phyloP scores from a whole-genome alignment of 2,797 vertebrate genomes.

The Girardinus metallicus region DNA sequence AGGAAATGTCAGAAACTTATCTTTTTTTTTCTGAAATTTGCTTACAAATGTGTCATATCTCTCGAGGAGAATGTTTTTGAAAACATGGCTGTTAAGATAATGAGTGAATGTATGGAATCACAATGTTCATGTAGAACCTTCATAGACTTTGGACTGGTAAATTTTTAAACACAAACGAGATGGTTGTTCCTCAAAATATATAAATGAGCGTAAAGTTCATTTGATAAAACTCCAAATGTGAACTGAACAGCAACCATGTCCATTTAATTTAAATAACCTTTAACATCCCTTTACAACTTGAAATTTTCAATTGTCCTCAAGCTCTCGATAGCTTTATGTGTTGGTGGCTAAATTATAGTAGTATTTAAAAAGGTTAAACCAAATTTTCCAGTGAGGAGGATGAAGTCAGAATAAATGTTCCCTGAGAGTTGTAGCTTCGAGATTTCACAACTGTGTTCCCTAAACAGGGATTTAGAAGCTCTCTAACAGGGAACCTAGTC shows the following conservation, averaged over 20 bases:
- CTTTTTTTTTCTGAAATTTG: slow-evolving; percentile 20
- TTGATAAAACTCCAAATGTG: not conserved
- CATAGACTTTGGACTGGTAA: slow-evolving; percentile 12
- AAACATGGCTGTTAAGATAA: slow-evolving; percentile 33
- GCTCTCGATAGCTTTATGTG: not conserved
- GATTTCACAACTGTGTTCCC: not conserved
- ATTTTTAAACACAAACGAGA: not conserved
- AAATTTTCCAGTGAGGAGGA: not conserved
- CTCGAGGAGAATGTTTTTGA: slow-evolving; percentile 28
- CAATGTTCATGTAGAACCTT: slow-evolving; percentile 22
- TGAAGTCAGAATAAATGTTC: not conserved
- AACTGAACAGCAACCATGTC: not conserved
- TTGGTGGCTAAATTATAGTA: not conserved
- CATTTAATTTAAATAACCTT: not conserved
- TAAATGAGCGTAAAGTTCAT: not conserved
- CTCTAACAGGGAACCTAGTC: not conserved
- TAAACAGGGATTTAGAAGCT: not conserved
- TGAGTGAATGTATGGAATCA: slow-evolving; percentile 37
- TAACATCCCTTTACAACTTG: not conserved
- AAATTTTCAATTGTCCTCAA: not conserved
- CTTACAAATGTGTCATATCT: slow-evolving; percentile 30
- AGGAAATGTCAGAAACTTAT: slow-evolving; percentile 41
- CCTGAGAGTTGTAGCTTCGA: not conserved
- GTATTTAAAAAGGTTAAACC: not conserved
- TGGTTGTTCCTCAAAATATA: not conserved